These are phyloP conservation scores for Xestia rhomboidea DNA, from an alignment of 2,888 invertebrate species.

Conservation along the genomic window DNA sequence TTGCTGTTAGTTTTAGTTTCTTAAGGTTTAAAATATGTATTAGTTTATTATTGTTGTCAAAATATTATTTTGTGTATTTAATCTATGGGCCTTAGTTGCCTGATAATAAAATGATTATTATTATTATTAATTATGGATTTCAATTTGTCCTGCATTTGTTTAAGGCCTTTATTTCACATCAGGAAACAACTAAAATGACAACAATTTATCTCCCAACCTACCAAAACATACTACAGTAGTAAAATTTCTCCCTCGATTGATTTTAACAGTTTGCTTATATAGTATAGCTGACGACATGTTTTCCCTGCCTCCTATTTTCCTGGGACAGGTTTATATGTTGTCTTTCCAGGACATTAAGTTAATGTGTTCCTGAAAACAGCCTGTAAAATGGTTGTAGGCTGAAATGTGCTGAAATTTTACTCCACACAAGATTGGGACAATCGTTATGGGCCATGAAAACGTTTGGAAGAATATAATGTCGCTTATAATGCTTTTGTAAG, in stretches of 20 bases:
- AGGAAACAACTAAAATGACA: neutral
- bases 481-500: conserved; percentile 37
- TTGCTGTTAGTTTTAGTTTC: no score
- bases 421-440: conserved; percentile 38
- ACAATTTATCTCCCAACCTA: neutral
- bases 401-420: conserved; percentile 33
- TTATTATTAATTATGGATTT: neutral
- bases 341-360: conserved; percentile 62
- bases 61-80: no score
- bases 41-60: no score
- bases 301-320: conserved; percentile 21
- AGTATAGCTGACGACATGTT: conserved; percentile 37
- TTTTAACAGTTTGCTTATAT: conserved; percentile 49
- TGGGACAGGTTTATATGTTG: conserved; percentile 56
- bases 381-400: conserved; percentile 53
- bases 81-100: no score
- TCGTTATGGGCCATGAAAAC: conserved; percentile 55
- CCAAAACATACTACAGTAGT: conserved; percentile 3
- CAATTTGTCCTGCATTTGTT: neutral
- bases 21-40: no score
- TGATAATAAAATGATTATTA: no score
- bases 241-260: conserved; percentile 52
- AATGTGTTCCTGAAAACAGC: conserved; percentile 54
- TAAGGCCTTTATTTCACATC: neutral
- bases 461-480: conserved; percentile 37